Conservation (phyloP, 2,797 vertebrate species). For the Corythornis leucogaster region DNA sequence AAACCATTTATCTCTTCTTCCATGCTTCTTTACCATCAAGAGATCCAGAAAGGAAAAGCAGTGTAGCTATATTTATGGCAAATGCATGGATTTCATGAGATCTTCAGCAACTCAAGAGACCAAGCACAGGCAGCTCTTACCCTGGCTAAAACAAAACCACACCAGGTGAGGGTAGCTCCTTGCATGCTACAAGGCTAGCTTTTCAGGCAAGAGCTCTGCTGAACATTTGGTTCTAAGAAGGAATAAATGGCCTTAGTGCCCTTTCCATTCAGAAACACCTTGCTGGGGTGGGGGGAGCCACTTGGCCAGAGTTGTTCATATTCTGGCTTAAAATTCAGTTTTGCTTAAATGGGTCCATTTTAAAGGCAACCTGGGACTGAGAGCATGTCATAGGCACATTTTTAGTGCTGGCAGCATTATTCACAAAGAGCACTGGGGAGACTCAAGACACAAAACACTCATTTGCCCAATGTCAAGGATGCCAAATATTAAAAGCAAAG, state of each 20-base stretch:
- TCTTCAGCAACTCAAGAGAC: not conserved
- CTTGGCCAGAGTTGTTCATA: not conserved
- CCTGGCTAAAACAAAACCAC: not conserved
- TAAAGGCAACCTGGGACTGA: not conserved
- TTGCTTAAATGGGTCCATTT: not conserved
- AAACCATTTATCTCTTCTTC: not conserved
- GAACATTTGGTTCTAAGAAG: not conserved
- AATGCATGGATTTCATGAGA: not conserved
- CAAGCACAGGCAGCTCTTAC: not conserved
- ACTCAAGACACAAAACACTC: not conserved
- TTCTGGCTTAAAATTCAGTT: not conserved
- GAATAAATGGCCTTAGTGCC: not conserved
- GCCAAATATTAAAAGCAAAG: not conserved
- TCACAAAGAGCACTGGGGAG: not conserved
- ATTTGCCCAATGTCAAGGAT: not conserved
- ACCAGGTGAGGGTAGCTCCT: not conserved
- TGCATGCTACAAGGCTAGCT: not conserved
- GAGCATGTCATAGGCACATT: rapidly evolving
- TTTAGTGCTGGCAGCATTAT: not conserved
- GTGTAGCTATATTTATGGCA: not conserved
- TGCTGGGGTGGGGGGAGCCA: not conserved
- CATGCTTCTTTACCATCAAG: not conserved
- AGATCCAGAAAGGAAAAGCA: not conserved
- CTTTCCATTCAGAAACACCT: not conserved
- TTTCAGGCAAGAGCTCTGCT: not conserved